A percentile compares a stretch with the other conserved stretches of the same genome.
Conservation (phyloP, 2,113 vertebrate species). For the Mirza zaza region DNA sequence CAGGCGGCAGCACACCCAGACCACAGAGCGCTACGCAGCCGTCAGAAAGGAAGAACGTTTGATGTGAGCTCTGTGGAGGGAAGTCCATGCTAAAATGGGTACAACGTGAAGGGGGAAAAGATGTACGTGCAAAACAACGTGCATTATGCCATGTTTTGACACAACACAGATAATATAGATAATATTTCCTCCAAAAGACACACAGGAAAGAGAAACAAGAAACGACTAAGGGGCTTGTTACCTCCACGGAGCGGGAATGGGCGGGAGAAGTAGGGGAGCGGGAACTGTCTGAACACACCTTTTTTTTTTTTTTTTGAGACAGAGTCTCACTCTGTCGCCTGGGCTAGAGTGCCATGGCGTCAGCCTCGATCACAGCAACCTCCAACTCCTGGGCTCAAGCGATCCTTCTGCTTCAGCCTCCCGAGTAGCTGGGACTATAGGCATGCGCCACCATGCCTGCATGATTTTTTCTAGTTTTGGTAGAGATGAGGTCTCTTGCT, state of each 20-base stretch:
- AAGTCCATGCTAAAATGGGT: no score
- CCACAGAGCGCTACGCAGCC: fast-evolving
- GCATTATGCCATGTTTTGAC: not conserved
- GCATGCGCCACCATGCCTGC: no score
- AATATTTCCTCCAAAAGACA: not conserved
- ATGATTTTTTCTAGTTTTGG: no score
- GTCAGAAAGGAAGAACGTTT: fast-evolving
- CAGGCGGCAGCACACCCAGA: fast-evolving
- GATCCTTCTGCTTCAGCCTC: no score
- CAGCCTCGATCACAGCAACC: no score
- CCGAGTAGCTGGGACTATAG: no score
- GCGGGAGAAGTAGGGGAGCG: not conserved
- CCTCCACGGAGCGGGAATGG: not conserved
- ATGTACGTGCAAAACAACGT: not conserved
- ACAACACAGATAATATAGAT: not conserved
- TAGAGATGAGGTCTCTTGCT: no score
- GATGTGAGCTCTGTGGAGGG: fast-evolving
- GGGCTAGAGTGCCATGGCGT: no score
- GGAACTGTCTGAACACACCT: not conserved
- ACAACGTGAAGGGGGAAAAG: fast-evolving
- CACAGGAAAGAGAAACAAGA: not conserved
- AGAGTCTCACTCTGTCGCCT: no score
- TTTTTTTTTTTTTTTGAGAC: no score
- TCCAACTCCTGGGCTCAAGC: no score
- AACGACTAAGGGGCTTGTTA: not conserved